Percentiles rank a stretch among this genome's conserved stretches.
These are phyloP conservation scores for Psilopsiagon aurifrons DNA, from an alignment of 2,113 vertebrate species.

Conservation along the genomic window DNA sequence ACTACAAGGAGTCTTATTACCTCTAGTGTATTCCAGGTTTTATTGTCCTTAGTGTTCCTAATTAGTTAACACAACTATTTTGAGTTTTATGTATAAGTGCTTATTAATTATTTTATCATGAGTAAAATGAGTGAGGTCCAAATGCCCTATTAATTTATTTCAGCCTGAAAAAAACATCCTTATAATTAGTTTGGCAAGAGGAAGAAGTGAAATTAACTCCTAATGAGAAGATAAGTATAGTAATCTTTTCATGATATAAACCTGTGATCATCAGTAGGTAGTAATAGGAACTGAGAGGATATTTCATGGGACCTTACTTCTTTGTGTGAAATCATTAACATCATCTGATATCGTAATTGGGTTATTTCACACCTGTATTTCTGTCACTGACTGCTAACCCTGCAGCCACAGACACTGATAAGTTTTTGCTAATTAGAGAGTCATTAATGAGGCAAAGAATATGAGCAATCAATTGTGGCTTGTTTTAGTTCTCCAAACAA, in stretches of 20 bases:
- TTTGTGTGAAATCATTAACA: conserved; percentile 71
- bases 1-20: background rate
- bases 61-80: conserved; percentile 70
- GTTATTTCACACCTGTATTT: conserved; percentile 75
- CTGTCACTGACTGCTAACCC: conserved; percentile 67
- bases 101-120: conserved; percentile 69
- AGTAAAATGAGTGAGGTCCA: conserved; percentile 69
- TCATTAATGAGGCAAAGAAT: conserved; percentile 71
- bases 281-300: conserved; percentile 63
- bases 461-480: conserved; percentile 70
- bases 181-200: conserved; percentile 78
- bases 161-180: conserved; percentile 60
- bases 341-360: conserved; percentile 67
- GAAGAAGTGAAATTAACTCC: conserved; percentile 75
- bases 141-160: conserved; percentile 74
- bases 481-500: conserved; percentile 63
- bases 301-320: conserved; percentile 66
- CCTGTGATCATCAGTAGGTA: conserved; percentile 68
- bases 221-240: conserved; percentile 79
- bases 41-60: conserved; percentile 60
- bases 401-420: conserved; percentile 65
- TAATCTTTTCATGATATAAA: conserved; percentile 72
- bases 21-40: conserved; percentile 39
- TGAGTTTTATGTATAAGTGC: conserved; percentile 33
- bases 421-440: conserved; percentile 72